Evolutionary conservation across 2,888 invertebrate species (phyloP), one percentile per base, ranked within the genome.

Genomic region (Peribatodes rhomboidaria): DNA sequence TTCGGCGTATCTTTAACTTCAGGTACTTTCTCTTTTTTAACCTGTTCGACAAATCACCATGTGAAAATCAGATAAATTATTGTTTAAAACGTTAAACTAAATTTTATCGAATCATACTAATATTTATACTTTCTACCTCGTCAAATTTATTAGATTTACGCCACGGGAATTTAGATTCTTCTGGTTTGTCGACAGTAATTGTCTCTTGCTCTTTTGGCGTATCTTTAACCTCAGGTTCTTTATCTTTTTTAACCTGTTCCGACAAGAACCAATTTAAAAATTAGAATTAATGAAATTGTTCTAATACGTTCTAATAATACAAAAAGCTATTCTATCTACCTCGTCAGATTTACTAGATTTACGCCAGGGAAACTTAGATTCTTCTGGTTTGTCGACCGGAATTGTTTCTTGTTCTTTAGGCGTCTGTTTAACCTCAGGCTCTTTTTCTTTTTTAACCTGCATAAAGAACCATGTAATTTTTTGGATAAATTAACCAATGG

Each of bases 101-200:
- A 47, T n/a, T 31, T 9, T 10, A n/a, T 9, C n/a, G 10, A 16
- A 35, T 27, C 27, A 27, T 27, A 27, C 27, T 27, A 27, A 2
- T 4, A 35, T 37, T 10, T 8, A 6, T 41, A 14, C 14, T 22
- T 44, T 52, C 31, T 75, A 76, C 73, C 75, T 75, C 72, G n/a
- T 69, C 68, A 27, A 59, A 35, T 53, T 71, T 75, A 39, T 65
- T 70, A 44, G 67, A 39, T 53, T 70, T 72, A 35, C 70, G 68
- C 74, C 68, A 68, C n/a, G 75, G 73, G 27, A 55, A 71, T 41
- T 69, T 75, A 41, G 69, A 53, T 4, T 70, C 69, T 53, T 73
- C 70, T 53, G 67, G 65, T 47, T 57, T 62, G 55, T 72, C 16
- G 8, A 42, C 7, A 11, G 42, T 2, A 42, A 42, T 9, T 16